Conservation (phyloP, 2,797 vertebrate genomes). For the Halcyon leucocephala region DNA sequence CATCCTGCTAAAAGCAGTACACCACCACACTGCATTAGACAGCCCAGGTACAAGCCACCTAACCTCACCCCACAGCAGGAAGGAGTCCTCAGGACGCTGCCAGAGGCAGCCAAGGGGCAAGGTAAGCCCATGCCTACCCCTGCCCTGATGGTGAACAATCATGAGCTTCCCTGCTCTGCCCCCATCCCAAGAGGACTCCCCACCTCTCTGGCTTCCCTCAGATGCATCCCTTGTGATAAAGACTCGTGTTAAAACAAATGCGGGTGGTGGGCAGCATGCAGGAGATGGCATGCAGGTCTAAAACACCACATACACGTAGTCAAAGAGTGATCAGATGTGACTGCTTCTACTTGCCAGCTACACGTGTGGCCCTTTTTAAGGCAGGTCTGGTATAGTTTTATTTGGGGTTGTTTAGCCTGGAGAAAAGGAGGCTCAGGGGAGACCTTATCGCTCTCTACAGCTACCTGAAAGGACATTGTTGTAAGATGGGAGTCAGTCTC, state of each 20-base stretch:
- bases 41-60: neutral
- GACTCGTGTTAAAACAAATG: neutral
- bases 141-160: neutral
- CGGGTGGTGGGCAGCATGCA: neutral
- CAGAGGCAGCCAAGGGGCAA: neutral
- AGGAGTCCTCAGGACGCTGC: neutral
- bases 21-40: neutral
- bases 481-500: neutral
- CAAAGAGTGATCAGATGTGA: neutral
- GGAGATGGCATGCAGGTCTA: neutral
- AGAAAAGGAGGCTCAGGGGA: neutral
- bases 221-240: neutral
- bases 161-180: accelerated
- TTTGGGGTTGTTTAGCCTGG: neutral
- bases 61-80: neutral
- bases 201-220: neutral
- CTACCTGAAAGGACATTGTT: neutral
- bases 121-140: neutral
- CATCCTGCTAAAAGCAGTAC: neutral
- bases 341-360: neutral
- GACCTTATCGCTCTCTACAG: neutral
- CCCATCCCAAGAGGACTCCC: neutral
- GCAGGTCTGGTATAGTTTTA: neutral
- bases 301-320: neutral
- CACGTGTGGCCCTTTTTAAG: neutral